These are phyloP conservation scores for Beaufortia kweichowensis DNA, from an alignment of 2,113 vertebrate genomes.

Conservation along the genomic window DNA sequence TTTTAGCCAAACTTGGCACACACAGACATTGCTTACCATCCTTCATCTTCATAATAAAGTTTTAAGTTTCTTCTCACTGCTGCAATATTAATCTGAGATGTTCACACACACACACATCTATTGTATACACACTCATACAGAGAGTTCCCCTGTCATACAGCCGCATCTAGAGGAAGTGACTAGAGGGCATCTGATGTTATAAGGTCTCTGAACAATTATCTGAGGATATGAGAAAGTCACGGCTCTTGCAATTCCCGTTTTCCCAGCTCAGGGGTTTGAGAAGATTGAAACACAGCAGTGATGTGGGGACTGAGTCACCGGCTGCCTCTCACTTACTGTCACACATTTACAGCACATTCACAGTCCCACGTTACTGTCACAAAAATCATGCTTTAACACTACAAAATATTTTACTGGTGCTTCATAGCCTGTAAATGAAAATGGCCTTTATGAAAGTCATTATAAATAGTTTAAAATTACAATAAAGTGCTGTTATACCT, in stretches of 20 bases:
- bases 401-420: neutral
- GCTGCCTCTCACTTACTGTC: slow-evolving; percentile 43
- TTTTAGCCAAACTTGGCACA: too few species aligned
- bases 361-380: slow-evolving; percentile 28
- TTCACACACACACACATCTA: slow-evolving; percentile 57
- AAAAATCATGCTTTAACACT: slow-evolving; percentile 11
- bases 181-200: neutral
- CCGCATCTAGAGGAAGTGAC: slow-evolving; percentile 33
- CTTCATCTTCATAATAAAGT: neutral
- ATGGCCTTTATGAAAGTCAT: too few species aligned
- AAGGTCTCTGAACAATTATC: slow-evolving; percentile 3
- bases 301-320: slow-evolving; percentile 45
- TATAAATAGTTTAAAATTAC: too few species aligned
- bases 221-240: slow-evolving; percentile 29
- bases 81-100: slow-evolving; percentile 26
- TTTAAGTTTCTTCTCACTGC: slow-evolving; percentile 18
- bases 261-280: slow-evolving; percentile 18
- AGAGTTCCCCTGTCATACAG: slow-evolving; percentile 23
- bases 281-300: slow-evolving; percentile 34
- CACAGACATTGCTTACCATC: too few species aligned
- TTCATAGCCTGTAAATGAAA: neutral
- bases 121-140: slow-evolving; percentile 45
- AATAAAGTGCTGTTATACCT: too few species aligned
- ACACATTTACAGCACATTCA: slow-evolving; percentile 33
- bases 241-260: slow-evolving; percentile 36